These are phyloP conservation scores for Cryptophagus acutangulus DNA, from an alignment of 2,888 invertebrate genomes.

Conservation along the genomic window DNA sequence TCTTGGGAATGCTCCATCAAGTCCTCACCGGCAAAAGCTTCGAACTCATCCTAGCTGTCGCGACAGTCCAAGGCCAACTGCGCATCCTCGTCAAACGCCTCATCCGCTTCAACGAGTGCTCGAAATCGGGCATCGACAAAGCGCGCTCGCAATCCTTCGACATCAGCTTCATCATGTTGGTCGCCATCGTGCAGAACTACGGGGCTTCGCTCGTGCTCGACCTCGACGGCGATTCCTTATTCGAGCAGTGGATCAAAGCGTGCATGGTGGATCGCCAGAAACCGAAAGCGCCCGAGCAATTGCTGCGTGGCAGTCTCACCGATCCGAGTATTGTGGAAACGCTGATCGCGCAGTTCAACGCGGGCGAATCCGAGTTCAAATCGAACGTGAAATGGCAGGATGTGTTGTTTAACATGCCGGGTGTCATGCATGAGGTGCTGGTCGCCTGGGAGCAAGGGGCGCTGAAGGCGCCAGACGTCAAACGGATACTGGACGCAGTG, in stretches of 20 bases:
- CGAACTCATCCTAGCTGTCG: conserved; percentile 86
- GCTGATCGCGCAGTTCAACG: conserved; percentile 74
- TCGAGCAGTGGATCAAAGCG: conserved; percentile 86
- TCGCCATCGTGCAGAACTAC: conserved; percentile 88
- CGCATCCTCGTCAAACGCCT: conserved; percentile 82
- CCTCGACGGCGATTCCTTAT: conserved; percentile 75
- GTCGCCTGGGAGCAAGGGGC: conserved; percentile 89
- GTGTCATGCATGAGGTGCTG: conserved; percentile 70
- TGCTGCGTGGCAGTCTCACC: conserved; percentile 69
- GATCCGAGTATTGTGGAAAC: conserved; percentile 77
- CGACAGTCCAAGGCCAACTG: conserved; percentile 86
- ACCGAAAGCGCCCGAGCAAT: conserved; percentile 81
- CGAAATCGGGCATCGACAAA: conserved; percentile 56
- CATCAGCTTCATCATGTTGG: conserved; percentile 88
- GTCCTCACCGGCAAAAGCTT: conserved; percentile 87
- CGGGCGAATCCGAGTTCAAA: conserved; percentile 75
- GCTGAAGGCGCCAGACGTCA: conserved; percentile 77
- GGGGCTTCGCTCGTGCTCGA: conserved; percentile 81
- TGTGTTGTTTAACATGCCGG: conserved; percentile 80
- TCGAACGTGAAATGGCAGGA: conserved; percentile 76
- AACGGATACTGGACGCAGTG: conserved; percentile 81
- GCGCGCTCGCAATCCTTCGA: conserved; percentile 86
- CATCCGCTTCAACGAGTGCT: conserved; percentile 89
- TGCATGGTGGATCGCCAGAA: conserved; percentile 85
- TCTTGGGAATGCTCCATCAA: conserved; percentile 81